Base-by-base conservation (phyloP, 2,888 invertebrate species). In the Halictus ligatus region DNA sequence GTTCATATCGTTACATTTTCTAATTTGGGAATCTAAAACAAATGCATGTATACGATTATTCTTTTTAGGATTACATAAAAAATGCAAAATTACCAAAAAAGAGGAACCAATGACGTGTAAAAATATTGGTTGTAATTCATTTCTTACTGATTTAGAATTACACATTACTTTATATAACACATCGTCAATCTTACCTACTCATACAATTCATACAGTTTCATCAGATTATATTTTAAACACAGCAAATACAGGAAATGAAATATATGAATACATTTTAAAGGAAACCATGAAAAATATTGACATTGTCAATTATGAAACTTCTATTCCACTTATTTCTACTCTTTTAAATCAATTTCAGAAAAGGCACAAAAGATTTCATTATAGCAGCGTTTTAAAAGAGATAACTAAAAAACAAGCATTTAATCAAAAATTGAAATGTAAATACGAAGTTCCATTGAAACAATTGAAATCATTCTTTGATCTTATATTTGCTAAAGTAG, bases 401-500 rank as follows among this genome's bases (percentile, higher is more conserved):
- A 21, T 86, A 48, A 69, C 3, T 4, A 0, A 10, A 12, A 25
- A 78, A 21, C 21, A 78, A 43, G 5, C 43, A n/a, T 1, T 2
- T 76, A n/a, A 67, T n/a, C 0, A 58, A 50, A 29, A 48, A 21
- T 46, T 43, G 21, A 73, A 73, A 21, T 76, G 50, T 1, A 25
- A 46, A 18, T 69, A 72, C 13, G 50, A 40, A 46, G 15, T 81
- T 67, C 40, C 48, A 12, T 43, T 25, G 13, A 54, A 73, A 1
- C 35, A 78, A 1, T 73, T 86, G 40, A 48, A 60, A 8, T 13
- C 5, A 35, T 81, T 80, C 50, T 75, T 86, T 73, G 13, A 86
- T 35, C 72, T 81, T 58, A 29, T 85, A 72, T 60, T 85, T 35
- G 8, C 46, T 43, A 81, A 86, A 50, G 85, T 86, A 25, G 58